These are phyloP conservation scores for Drosophila subquinaria DNA, from an alignment of 2,888 invertebrate genomes.

Conservation along the genomic window DNA sequence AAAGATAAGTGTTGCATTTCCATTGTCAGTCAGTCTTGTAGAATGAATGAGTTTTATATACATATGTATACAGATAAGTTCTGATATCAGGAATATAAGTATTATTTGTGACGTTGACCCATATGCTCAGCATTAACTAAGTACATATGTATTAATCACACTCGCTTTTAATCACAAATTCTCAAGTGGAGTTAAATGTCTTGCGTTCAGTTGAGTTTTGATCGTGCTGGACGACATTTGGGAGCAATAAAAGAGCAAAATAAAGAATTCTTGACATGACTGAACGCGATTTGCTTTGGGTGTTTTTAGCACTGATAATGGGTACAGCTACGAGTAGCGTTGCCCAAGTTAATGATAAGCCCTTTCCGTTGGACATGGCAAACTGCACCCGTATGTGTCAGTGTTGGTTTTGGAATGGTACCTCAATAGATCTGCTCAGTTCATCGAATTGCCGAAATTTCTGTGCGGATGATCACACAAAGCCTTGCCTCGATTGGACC, in stretches of 20 bases:
- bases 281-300: not conserved
- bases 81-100: no score
- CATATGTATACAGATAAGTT: no score
- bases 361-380: slow-evolving; percentile 4
- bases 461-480: slow-evolving; percentile 30
- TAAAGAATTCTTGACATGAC: not conserved
- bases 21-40: no score
- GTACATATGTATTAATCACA: no score
- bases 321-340: not conserved
- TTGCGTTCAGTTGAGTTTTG: no score
- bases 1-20: no score
- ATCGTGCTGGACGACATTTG: no score
- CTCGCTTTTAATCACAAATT: no score
- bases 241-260: not conserved
- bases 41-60: no score
- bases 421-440: slow-evolving; percentile 6
- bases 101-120: no score
- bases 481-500: slow-evolving; percentile 44
- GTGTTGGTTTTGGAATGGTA: slow-evolving; percentile 37
- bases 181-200: no score
- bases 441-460: slow-evolving; percentile 21
- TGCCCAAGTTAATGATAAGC: slow-evolving; percentile 4
- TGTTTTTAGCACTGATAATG: slow-evolving; percentile 19
- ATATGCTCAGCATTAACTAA: no score
- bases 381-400: slow-evolving; percentile 25